Percentiles rank a stretch among this genome's conserved stretches.
Evolutionary conservation across 1,140 invertebrate species (phyloP).

Genomic region (Polypedilum vanderplanki): DNA sequence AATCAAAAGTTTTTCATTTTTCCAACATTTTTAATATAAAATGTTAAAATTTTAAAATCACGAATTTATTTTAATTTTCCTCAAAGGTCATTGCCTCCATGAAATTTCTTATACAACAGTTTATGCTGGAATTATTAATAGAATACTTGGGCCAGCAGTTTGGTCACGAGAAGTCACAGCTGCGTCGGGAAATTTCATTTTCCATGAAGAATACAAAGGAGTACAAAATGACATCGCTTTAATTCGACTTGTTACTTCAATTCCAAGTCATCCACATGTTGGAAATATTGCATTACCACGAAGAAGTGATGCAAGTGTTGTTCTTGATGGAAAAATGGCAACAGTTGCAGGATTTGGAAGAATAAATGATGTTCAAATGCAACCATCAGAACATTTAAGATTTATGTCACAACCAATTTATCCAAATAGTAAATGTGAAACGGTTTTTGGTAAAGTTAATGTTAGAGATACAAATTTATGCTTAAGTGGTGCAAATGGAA

Average conservation of each 20-base stretch:
- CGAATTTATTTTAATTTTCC: no score
- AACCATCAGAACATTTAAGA: background rate
- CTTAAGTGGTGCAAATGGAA: constrained; percentile 35
- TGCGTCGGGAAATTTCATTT: background rate
- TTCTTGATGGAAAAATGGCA: background rate
- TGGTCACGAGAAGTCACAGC: background rate
- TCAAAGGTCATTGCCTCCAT: constrained; percentile 47
- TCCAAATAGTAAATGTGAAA: background rate
- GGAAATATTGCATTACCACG: background rate
- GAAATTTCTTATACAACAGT: background rate
- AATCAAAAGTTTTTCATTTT: no score
- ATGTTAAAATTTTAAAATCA: no score
- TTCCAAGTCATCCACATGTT: background rate
- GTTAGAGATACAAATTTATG: constrained; percentile 32
- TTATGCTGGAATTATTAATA: background rate
- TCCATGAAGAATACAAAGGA: background rate
- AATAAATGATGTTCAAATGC: background rate
- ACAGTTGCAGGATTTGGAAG: constrained; percentile 22
- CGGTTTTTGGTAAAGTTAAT: background rate
- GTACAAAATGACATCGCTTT: constrained; percentile 36
- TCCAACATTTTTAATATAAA: no score
- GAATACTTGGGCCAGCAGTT: background rate
- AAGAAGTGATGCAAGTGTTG: background rate
- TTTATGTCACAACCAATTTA: background rate
- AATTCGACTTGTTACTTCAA: background rate